These are phyloP conservation scores for Drosophila differens DNA, from an alignment of 2,888 invertebrate genomes.

Conservation along the genomic window DNA sequence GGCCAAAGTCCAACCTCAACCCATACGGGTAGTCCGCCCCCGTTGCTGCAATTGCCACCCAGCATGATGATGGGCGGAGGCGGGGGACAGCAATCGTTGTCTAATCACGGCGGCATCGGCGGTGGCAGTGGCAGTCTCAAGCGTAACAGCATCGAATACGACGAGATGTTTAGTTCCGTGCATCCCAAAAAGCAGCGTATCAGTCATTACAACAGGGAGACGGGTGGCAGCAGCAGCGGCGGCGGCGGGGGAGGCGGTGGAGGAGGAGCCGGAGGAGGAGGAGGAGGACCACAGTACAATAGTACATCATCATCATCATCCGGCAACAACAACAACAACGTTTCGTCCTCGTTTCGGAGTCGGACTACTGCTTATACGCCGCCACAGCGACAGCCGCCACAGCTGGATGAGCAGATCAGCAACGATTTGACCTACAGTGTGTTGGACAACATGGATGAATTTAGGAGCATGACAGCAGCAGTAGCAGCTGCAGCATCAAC, in stretches of 20 bases:
- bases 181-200: conserved; percentile 92
- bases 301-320: conserved; percentile 10
- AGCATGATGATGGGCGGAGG: conserved; percentile 16
- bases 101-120: conserved; percentile 15
- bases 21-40: conserved; percentile 91
- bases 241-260: not conserved
- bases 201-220: conserved; percentile 91
- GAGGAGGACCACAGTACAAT: not conserved
- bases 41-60: conserved; percentile 72
- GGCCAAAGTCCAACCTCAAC: conserved; percentile 92
- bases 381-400: conserved; percentile 58
- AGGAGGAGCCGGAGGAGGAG: not conserved
- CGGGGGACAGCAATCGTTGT: conserved; percentile 25
- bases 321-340: conserved; percentile 7
- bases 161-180: conserved; percentile 86
- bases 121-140: conserved; percentile 79
- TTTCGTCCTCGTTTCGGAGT: conserved; percentile 52
- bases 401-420: conserved; percentile 62
- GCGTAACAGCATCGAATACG: conserved; percentile 87
- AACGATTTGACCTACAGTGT: conserved; percentile 84
- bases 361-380: conserved; percentile 72
- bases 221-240: conserved; percentile 26
- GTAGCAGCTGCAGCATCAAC: conserved; percentile 40
- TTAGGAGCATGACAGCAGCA: conserved; percentile 72
- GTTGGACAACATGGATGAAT: conserved; percentile 82